Evolutionary conservation across 2,797 vertebrate species (phyloP).

Genomic region (Sebastes nivosus): DNA sequence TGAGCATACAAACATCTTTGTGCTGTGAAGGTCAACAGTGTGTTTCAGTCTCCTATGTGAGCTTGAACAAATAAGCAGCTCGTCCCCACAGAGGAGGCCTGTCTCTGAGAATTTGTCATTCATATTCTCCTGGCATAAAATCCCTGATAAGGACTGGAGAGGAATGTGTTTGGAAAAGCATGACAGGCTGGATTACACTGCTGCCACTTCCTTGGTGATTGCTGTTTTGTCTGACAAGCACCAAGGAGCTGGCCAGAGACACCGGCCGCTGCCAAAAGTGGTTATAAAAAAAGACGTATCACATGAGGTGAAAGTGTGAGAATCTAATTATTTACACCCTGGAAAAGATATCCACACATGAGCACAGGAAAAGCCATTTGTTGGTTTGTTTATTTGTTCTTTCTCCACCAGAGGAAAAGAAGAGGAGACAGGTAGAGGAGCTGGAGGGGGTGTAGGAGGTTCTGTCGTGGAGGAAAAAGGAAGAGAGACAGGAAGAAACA

Average conservation of each 20-base stretch:
- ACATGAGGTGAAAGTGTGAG: slow-evolving; percentile 10
- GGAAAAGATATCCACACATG: slow-evolving; percentile 56
- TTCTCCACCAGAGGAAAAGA: slow-evolving; percentile 78
- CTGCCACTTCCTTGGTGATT: slow-evolving; percentile 52
- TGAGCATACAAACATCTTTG: slow-evolving; percentile 18
- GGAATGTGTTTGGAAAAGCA: slow-evolving; percentile 46
- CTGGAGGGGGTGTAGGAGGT: slow-evolving; percentile 52
- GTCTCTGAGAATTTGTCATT: slow-evolving; percentile 43
- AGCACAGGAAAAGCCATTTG: slow-evolving; percentile 57
- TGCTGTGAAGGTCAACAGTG: slow-evolving; percentile 45
- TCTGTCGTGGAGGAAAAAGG: slow-evolving; percentile 75
- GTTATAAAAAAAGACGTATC: slow-evolving; percentile 19
- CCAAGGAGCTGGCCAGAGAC: slow-evolving; percentile 14
- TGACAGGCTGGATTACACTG: slow-evolving; percentile 43
- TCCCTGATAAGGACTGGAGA: slow-evolving; percentile 35
- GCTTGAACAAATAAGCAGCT: slow-evolving; percentile 52
- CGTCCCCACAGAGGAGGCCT: slow-evolving; percentile 23
- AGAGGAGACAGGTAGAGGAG: slow-evolving; percentile 64
- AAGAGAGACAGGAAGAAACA: slow-evolving; percentile 54
- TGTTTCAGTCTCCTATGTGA: slow-evolving; percentile 35
- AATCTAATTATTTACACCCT: slow-evolving; percentile 46
- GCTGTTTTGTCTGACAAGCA: slow-evolving; percentile 46
- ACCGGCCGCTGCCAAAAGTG: background rate
- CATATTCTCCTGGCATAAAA: slow-evolving; percentile 56
- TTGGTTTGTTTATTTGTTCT: slow-evolving; percentile 84